Evolutionary conservation across 2,113 vertebrate species (phyloP).

Genomic region (Pelecanoides urinatrix): DNA sequence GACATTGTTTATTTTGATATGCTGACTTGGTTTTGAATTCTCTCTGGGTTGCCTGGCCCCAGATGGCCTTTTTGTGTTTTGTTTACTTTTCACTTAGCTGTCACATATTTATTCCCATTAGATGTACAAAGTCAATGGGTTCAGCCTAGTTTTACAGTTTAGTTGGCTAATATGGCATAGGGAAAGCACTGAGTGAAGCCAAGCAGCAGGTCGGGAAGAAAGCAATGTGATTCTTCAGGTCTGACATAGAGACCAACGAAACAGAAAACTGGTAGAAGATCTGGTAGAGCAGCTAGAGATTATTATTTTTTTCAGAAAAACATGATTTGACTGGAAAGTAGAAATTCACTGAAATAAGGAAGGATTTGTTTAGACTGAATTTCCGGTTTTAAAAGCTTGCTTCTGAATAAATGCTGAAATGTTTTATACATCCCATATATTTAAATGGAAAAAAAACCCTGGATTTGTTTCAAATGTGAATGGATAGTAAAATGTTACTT

Average conservation of each 20-base stretch:
- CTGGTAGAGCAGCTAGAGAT: background rate
- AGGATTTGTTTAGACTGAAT: background rate
- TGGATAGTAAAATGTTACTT: background rate
- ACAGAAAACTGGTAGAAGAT: background rate
- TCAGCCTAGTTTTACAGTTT: slow-evolving; percentile 31
- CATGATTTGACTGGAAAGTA: background rate
- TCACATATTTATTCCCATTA: slow-evolving; percentile 57
- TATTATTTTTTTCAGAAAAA: background rate
- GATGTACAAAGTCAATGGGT: slow-evolving; percentile 21
- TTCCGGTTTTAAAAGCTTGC: background rate
- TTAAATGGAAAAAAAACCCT: background rate
- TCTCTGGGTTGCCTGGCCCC: slow-evolving; percentile 32
- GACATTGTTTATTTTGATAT: slow-evolving; percentile 43
- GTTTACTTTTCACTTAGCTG: slow-evolving; percentile 56
- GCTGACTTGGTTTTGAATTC: slow-evolving; percentile 40
- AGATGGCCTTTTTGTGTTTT: slow-evolving; percentile 38
- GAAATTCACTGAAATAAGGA: background rate
- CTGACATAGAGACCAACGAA: background rate
- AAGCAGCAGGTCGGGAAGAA: background rate
- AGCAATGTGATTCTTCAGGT: background rate
- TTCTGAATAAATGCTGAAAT: background rate
- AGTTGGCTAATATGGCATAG: background rate
- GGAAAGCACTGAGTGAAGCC: background rate
- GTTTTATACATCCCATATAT: background rate
- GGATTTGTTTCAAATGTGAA: background rate